phyloP scores from a whole-genome alignment of 2,113 vertebrate genomes.

The Cyanoramphus novaezelandiae region DNA sequence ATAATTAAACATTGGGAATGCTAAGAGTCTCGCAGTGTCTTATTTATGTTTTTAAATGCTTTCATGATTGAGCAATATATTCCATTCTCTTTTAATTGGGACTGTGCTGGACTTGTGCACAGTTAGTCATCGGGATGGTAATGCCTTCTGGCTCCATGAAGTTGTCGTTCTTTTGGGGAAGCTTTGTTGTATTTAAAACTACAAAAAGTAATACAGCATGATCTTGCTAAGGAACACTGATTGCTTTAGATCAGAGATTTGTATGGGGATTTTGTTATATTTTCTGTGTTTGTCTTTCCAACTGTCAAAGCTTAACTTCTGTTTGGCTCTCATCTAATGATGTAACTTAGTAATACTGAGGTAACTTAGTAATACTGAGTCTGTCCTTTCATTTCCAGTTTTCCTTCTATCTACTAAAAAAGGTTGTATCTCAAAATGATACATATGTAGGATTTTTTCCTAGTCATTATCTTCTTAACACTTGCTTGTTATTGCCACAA shows the following conservation, averaged over 20 bases:
- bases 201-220: slow-evolving; percentile 42
- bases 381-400: background rate
- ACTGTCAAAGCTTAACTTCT: background rate
- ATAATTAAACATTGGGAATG: slow-evolving; percentile 45
- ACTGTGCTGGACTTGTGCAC: background rate
- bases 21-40: background rate
- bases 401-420: background rate
- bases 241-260: slow-evolving; percentile 49
- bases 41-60: slow-evolving; percentile 66
- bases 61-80: slow-evolving; percentile 54
- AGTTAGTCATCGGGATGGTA: background rate
- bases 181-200: slow-evolving; percentile 55
- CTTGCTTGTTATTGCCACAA: background rate
- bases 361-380: background rate
- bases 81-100: slow-evolving; percentile 45
- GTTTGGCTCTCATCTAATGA: background rate
- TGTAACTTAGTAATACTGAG: background rate
- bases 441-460: background rate
- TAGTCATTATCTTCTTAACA: background rate
- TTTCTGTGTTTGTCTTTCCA: slow-evolving; percentile 2
- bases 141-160: background rate
- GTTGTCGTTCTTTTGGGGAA: background rate
- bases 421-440: background rate
- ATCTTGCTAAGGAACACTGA: slow-evolving; percentile 43
- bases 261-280: background rate